Conservation (phyloP, 2,888 invertebrate species). For the Mellilla xanthometata region DNA sequence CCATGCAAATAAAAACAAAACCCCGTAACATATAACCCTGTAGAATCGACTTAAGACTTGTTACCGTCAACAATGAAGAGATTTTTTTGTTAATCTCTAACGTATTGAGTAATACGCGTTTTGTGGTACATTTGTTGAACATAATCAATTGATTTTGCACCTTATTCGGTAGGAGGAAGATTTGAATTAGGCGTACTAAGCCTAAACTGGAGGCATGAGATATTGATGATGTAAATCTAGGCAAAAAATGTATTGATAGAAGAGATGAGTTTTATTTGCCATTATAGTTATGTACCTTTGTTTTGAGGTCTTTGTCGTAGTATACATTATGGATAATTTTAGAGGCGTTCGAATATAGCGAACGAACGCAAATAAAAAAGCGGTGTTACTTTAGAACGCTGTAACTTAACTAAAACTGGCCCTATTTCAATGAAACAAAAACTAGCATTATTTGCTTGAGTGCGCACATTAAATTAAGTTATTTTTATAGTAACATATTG, state of each 20-base stretch:
- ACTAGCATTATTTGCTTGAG: no score
- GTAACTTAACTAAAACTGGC: no score
- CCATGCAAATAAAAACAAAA: no score
- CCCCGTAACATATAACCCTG: no score
- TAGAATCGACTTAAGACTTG: slow-evolving; percentile 3
- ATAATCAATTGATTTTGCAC: slow-evolving; percentile 7
- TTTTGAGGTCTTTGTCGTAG: no score
- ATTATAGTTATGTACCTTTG: not conserved
- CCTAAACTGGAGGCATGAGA: slow-evolving; percentile 19
- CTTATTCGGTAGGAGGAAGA: slow-evolving; percentile 11
- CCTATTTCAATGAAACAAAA: no score
- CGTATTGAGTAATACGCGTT: slow-evolving; percentile 29
- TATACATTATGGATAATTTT: no score
- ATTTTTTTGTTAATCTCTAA: slow-evolving; percentile 34
- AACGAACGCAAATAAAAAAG: no score
- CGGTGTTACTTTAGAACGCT: no score
- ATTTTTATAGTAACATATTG: not conserved
- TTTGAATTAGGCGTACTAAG: slow-evolving; percentile 18
- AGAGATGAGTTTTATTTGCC: slow-evolving; percentile 12
- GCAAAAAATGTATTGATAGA: slow-evolving; percentile 24
- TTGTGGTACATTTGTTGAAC: slow-evolving; percentile 1
- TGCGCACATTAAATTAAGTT: no score
- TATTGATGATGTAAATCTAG: slow-evolving; percentile 20
- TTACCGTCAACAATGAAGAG: slow-evolving; percentile 46
- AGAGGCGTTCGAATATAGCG: no score